Conservation (phyloP, 2,888 invertebrate species). For the Scelioninae gen. 2 region DNA sequence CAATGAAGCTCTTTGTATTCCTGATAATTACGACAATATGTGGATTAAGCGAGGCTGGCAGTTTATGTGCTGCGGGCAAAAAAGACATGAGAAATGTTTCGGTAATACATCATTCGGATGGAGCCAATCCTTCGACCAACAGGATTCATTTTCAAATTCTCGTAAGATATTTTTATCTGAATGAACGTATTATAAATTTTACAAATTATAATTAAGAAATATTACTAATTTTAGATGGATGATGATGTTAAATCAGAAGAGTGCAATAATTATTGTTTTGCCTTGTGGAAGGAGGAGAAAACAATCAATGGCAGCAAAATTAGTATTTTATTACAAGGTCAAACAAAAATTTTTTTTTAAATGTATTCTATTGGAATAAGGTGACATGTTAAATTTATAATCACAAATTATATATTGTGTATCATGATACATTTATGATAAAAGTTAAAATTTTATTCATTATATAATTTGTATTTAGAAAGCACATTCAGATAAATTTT, state of each 20-base stretch:
- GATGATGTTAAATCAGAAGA: conserved; percentile 66
- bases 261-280: conserved; percentile 81
- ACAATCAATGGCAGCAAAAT: conserved; percentile 78
- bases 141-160: conserved; percentile 63
- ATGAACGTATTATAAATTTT: no score
- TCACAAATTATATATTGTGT: no score
- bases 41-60: conserved; percentile 61
- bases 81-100: conserved; percentile 66
- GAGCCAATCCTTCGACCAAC: conserved; percentile 63
- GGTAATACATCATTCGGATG: conserved; percentile 62
- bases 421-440: no score
- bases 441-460: no score
- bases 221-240: no score
- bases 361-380: no score
- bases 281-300: conserved; percentile 82
- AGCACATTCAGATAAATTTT: no score
- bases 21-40: conserved; percentile 44
- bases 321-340: conserved; percentile 81
- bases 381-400: no score
- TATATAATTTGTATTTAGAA: no score
- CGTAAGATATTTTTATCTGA: no score
- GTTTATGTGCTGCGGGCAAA: conserved; percentile 69
- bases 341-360: no score
- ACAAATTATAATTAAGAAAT: no score
- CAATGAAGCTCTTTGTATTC: conserved; percentile 51